Evolutionary conservation across 2,888 invertebrate species (phyloP).

Genomic region (Encarsia formosa): DNA sequence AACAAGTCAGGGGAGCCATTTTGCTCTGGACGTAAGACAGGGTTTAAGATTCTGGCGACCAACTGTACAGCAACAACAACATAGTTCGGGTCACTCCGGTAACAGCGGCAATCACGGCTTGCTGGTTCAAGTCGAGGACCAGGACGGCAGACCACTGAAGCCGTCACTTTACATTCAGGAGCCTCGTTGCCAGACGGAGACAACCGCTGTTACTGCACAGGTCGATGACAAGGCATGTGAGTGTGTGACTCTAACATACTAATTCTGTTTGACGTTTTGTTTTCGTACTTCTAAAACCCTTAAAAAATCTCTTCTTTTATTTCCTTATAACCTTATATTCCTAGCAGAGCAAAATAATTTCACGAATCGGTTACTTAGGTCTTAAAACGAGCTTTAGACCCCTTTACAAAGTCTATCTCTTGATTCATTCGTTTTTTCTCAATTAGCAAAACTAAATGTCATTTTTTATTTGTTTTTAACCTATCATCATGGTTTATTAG

Average conservation of each 20-base stretch:
- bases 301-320: no score
- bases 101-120: conserved; percentile 51
- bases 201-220: conserved; percentile 31
- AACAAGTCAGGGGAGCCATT: conserved; percentile 39
- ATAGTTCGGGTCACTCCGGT: conserved; percentile 26
- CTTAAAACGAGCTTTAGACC: no score
- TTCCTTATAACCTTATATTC: no score
- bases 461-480: no score
- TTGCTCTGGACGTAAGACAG: conserved; percentile 45
- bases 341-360: no score
- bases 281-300: no score
- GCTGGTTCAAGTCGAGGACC: conserved; percentile 60
- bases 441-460: no score
- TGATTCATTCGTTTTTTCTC: no score
- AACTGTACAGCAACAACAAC: conserved; percentile 37
- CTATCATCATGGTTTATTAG: no score
- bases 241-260: conserved; percentile 51
- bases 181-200: conserved; percentile 36
- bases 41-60: conserved; percentile 43
- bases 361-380: no score
- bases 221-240: conserved; percentile 51
- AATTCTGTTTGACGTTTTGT: conserved; percentile 37
- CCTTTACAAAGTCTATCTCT: no score
- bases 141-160: conserved; percentile 55
- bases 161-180: conserved; percentile 54